These are phyloP conservation scores for Sebastes iracundus DNA, from an alignment of 2,797 vertebrate genomes.

Conservation along the genomic window DNA sequence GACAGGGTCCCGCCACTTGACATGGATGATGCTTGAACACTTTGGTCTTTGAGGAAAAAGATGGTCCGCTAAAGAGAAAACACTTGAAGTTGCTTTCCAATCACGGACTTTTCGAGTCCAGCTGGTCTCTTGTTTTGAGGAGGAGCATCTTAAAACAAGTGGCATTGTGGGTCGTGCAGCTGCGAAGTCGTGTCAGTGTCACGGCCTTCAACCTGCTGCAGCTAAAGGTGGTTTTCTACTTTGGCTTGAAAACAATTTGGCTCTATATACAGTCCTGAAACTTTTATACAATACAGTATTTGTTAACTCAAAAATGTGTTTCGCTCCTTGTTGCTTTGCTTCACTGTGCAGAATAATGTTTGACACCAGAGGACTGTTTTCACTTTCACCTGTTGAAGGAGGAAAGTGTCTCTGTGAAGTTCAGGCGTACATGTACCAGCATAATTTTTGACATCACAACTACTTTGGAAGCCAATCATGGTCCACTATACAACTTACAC, in stretches of 20 bases:
- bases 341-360: background rate
- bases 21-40: slow-evolving; percentile 66
- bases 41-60: slow-evolving; percentile 53
- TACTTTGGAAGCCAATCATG: background rate
- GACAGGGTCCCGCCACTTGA: slow-evolving; percentile 75
- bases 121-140: slow-evolving; percentile 55
- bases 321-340: background rate
- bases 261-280: background rate
- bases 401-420: background rate
- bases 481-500: background rate
- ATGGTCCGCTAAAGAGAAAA: slow-evolving; percentile 56
- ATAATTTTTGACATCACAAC: background rate
- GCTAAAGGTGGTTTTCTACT: background rate
- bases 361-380: background rate
- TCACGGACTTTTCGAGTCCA: slow-evolving; percentile 48
- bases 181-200: slow-evolving; percentile 14
- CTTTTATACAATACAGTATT: background rate
- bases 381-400: background rate
- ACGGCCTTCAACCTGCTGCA: slow-evolving; percentile 5
- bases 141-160: slow-evolving; percentile 24
- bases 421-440: background rate
- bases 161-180: slow-evolving; percentile 45
- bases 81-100: slow-evolving; percentile 61
- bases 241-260: background rate
- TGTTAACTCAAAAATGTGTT: background rate